Evolutionary conservation across 2,113 vertebrate species (phyloP).

Genomic region (Myotis lucifugus): DNA sequence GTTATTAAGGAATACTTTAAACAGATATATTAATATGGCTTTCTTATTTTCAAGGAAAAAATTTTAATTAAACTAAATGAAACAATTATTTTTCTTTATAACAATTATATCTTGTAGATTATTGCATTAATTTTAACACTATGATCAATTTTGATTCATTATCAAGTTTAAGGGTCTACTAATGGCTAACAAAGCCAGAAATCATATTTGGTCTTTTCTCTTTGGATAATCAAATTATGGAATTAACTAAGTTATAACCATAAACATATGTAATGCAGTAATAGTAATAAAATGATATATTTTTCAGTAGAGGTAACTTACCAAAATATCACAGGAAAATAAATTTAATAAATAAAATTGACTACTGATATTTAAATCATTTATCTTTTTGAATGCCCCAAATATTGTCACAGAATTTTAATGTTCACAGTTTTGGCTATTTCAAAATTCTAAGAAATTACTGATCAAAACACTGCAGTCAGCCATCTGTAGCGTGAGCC

Average conservation of each 20-base stretch:
- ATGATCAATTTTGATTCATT: conserved; percentile 47
- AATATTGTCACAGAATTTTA: conserved; percentile 63
- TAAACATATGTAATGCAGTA: conserved; percentile 7
- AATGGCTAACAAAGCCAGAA: conserved; percentile 2
- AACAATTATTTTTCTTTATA: not conserved
- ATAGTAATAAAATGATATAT: not conserved
- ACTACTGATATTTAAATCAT: conserved; percentile 6
- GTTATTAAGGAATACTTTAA: not conserved
- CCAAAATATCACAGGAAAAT: conserved; percentile 12
- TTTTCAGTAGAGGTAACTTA: not conserved
- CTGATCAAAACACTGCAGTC: conserved; percentile 60
- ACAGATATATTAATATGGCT: not conserved
- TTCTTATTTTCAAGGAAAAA: conserved; percentile 40
- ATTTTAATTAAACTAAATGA: not conserved
- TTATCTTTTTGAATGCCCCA: conserved; percentile 45
- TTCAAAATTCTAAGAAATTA: conserved; percentile 59
- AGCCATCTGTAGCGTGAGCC: conserved; percentile 51
- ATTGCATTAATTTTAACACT: conserved; percentile 39
- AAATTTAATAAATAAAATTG: conserved; percentile 28
- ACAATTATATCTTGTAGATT: not conserved
- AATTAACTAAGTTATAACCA: conserved; percentile 22
- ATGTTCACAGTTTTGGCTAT: conserved; percentile 62
- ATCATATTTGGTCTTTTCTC: conserved; percentile 15
- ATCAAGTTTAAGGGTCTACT: conserved; percentile 47
- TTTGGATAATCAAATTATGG: conserved; percentile 27